A percentile compares a stretch with the other conserved stretches of the same genome.
Evolutionary conservation across 2,888 invertebrate species (phyloP).

Genomic region (Antheraea assamensis): DNA sequence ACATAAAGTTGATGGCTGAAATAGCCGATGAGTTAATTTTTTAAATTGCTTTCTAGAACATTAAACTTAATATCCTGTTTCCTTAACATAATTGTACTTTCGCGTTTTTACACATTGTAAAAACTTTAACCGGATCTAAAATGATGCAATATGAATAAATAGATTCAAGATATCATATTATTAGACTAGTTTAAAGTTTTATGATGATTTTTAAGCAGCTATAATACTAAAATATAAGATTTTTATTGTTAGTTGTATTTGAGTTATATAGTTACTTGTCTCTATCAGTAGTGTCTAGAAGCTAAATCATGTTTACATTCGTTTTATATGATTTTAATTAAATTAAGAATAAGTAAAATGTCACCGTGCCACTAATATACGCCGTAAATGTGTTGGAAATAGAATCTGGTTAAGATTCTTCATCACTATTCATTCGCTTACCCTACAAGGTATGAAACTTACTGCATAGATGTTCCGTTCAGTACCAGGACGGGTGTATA

Average conservation of each 20-base stretch:
- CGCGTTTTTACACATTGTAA: background rate
- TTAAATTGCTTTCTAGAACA: background rate
- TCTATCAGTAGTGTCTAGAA: no score
- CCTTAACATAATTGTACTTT: background rate
- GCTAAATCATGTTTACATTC: no score
- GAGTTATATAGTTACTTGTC: no score
- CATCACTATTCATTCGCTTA: background rate
- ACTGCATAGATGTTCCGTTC: constrained; percentile 13
- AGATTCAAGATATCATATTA: background rate
- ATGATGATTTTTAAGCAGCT: background rate
- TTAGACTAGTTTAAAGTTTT: background rate
- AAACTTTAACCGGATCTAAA: background rate
- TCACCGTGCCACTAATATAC: background rate
- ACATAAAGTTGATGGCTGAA: background rate
- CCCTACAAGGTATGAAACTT: background rate
- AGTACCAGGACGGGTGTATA: constrained; percentile 39
- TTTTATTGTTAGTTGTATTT: background rate
- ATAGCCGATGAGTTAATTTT: background rate
- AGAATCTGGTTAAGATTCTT: background rate
- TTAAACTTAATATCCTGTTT: background rate
- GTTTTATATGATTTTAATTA: background rate
- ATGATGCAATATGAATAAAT: background rate
- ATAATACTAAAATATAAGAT: background rate
- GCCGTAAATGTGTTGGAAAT: background rate
- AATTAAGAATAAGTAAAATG: background rate